Percentiles rank a stretch among this genome's conserved stretches.
phyloP scores from a whole-genome alignment of 2,888 invertebrate genomes.

The Phania funesta region DNA sequence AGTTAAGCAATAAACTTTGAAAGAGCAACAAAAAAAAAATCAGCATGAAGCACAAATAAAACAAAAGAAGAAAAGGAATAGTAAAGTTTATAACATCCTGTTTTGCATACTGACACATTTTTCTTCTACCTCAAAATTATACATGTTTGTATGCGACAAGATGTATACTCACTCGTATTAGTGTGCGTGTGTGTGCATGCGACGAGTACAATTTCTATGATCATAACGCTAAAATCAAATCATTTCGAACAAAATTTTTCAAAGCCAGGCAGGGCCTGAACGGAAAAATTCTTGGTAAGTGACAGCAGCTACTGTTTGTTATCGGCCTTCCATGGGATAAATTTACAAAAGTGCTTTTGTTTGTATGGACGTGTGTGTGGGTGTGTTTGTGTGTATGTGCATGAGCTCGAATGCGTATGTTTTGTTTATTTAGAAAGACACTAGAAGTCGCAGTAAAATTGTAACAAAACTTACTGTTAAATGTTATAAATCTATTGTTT shows the following conservation, averaged over 20 bases:
- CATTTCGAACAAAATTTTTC: neutral
- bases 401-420: neutral
- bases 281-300: conserved; percentile 25
- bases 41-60: neutral
- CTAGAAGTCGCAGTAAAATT: neutral
- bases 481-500: conserved; percentile 62
- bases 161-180: no score
- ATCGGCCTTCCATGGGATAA: neutral
- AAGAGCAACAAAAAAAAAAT: conserved; percentile 6
- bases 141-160: no score
- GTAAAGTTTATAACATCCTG: conserved; percentile 52
- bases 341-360: neutral
- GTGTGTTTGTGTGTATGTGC: neutral
- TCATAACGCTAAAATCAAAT: conserved; percentile 39
- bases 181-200: neutral
- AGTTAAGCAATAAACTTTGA: conserved; percentile 34
- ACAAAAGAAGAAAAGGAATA: neutral
- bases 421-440: neutral
- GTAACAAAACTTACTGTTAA: conserved; percentile 22
- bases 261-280: neutral
- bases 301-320: conserved; percentile 3
- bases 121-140: neutral
- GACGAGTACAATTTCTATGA: conserved; percentile 2
- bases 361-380: neutral
- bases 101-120: conserved; percentile 64